Conservation (phyloP, 2,888 invertebrate species). For the Eudasyphora cyanicolor region DNA sequence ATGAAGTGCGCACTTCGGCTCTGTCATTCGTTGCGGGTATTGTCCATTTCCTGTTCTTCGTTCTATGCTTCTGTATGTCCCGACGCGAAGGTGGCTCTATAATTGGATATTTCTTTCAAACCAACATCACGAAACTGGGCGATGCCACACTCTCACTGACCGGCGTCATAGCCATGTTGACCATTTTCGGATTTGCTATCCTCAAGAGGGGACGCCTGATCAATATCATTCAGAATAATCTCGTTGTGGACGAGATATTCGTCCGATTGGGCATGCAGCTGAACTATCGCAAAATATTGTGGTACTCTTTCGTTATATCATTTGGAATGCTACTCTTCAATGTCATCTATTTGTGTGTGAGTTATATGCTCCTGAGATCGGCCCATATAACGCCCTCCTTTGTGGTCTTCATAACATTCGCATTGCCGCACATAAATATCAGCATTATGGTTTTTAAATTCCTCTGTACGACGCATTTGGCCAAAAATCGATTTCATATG, state of each 20-base stretch:
- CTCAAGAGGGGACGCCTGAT: conserved; percentile 64
- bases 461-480: conserved; percentile 74
- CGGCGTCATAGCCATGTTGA: conserved; percentile 76
- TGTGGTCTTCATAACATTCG: conserved; percentile 76
- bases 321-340: conserved; percentile 75
- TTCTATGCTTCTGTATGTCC: conserved; percentile 73
- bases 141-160: conserved; percentile 75
- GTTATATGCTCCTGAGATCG: conserved; percentile 74
- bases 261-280: conserved; percentile 74
- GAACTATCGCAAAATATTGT: conserved; percentile 74
- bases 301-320: conserved; percentile 74
- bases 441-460: conserved; percentile 78
- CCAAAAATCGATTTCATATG: conserved; percentile 75
- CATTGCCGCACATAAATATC: conserved; percentile 77
- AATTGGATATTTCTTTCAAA: conserved; percentile 78
- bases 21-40: conserved; percentile 74
- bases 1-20: conserved; percentile 75
- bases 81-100: conserved; percentile 75
- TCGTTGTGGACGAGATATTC: conserved; percentile 75
- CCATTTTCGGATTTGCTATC: conserved; percentile 76
- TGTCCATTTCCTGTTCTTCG: conserved; percentile 74
- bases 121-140: conserved; percentile 77
- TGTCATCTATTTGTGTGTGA: conserved; percentile 75
- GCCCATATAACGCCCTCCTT: conserved; percentile 76
- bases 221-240: conserved; percentile 73